These are phyloP conservation scores for Orthonyx spaldingii DNA, from an alignment of 2,113 vertebrate genomes.

Conservation along the genomic window DNA sequence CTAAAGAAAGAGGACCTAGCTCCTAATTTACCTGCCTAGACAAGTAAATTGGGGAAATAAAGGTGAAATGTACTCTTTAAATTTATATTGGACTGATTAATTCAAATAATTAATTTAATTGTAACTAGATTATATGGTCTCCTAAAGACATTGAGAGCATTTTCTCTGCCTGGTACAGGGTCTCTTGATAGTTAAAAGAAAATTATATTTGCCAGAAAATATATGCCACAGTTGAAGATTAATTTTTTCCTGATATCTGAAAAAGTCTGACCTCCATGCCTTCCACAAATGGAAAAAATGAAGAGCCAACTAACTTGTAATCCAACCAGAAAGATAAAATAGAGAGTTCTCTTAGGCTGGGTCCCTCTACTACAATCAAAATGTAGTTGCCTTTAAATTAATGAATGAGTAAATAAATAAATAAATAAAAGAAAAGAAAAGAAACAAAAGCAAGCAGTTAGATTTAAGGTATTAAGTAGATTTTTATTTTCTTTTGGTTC, in stretches of 20 bases:
- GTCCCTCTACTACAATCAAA: not conserved
- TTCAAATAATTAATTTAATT: not conserved
- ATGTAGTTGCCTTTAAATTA: not conserved
- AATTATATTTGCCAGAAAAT: not conserved
- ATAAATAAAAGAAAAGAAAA: too few species aligned
- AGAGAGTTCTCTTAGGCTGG: not conserved
- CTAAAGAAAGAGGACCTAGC: not conserved
- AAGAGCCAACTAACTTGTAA: not conserved
- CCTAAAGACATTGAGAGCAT: not conserved
- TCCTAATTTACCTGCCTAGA: not conserved
- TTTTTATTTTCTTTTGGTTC: not conserved
- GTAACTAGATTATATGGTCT: not conserved
- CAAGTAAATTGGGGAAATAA: not conserved
- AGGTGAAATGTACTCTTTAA: not conserved
- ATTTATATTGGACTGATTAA: not conserved
- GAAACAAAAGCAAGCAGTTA: not conserved
- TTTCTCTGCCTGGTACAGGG: not conserved
- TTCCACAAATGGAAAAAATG: not conserved
- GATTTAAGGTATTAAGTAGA: not conserved
- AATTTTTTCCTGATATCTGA: not conserved
- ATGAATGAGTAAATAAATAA: not conserved
- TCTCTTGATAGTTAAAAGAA: not conserved
- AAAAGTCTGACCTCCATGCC: not conserved
- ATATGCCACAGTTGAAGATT: not conserved
- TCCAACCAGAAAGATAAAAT: not conserved